A percentile compares a stretch with the other conserved stretches of the same genome.
Conservation (phyloP, 2,113 vertebrate genomes). For the Otocyon megalotis region DNA sequence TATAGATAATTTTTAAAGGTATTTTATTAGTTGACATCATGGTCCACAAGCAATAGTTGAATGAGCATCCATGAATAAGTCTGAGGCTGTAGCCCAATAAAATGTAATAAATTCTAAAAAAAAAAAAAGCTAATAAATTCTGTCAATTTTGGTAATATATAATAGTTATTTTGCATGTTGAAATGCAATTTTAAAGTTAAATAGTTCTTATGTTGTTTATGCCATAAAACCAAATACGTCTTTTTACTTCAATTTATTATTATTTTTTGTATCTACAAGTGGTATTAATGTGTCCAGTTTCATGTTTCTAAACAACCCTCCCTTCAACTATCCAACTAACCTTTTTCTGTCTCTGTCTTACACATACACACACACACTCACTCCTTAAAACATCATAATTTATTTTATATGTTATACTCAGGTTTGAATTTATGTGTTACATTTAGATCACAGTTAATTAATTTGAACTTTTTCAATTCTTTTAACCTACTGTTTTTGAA, state of each 20-base stretch:
- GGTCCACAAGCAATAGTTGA: neutral
- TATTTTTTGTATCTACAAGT: neutral
- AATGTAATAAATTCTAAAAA: neutral
- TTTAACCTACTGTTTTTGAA: neutral
- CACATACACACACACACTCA: neutral
- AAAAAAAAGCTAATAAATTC: neutral
- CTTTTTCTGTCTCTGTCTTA: neutral
- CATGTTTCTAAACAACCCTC: neutral
- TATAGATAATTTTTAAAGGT: neutral
- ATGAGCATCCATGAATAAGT: neutral
- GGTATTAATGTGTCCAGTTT: neutral
- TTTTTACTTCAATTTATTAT: neutral
- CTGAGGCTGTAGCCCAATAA: neutral
- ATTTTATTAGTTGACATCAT: neutral
- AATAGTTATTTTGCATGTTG: neutral
- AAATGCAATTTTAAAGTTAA: constrained; percentile 17
- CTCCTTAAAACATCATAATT: neutral
- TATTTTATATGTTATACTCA: neutral
- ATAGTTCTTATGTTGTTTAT: neutral
- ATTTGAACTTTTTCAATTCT: neutral
- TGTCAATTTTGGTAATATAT: neutral
- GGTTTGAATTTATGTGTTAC: neutral
- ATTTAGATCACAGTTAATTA: neutral
- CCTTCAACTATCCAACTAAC: neutral
- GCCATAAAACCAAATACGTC: neutral